Conservation (phyloP, 2,888 invertebrate species). For the Eristalinus sepulchralis region DNA sequence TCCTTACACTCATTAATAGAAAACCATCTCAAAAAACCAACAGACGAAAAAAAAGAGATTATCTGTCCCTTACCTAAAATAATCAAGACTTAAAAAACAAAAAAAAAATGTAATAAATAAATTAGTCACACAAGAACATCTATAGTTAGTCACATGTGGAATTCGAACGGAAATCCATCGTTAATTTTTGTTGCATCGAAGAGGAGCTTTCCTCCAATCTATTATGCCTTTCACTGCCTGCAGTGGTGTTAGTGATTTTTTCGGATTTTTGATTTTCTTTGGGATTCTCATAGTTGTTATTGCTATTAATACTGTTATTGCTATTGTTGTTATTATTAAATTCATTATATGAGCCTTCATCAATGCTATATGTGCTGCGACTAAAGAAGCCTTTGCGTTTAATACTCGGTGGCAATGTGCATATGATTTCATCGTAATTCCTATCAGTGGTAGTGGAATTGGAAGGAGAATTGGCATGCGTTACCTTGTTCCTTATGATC, state of each 20-base stretch:
- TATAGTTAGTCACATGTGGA: constrained; percentile 75
- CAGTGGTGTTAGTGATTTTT: constrained; percentile 37
- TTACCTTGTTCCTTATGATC: constrained; percentile 81
- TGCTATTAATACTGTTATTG: constrained; percentile 55
- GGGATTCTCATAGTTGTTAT: constrained; percentile 54
- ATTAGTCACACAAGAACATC: constrained; percentile 40
- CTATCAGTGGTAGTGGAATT: constrained; percentile 52
- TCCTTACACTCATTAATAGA: constrained; percentile 2
- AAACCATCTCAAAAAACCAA: constrained; percentile 1
- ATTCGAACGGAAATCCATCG: constrained; percentile 75
- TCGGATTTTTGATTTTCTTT: constrained; percentile 49
- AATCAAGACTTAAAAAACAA: background rate
- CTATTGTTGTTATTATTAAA: constrained; percentile 65
- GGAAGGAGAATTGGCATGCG: constrained; percentile 69
- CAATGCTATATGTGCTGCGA: constrained; percentile 76
- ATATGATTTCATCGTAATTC: constrained; percentile 66
- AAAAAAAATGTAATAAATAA: constrained; percentile 20
- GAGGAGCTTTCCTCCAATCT: constrained; percentile 6
- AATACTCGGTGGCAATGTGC: constrained; percentile 74
- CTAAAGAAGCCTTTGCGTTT: constrained; percentile 77
- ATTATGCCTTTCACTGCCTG: constrained; percentile 52
- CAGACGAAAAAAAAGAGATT: background rate
- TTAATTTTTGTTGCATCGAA: constrained; percentile 71
- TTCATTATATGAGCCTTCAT: constrained; percentile 73
- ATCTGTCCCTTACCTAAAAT: constrained; percentile 1